Evolutionary conservation across 92 coral and sea anemone genomes (phyloP), one percentile per base, ranked within the genome.

Genomic region (Plumapathes pennacea): DNA sequence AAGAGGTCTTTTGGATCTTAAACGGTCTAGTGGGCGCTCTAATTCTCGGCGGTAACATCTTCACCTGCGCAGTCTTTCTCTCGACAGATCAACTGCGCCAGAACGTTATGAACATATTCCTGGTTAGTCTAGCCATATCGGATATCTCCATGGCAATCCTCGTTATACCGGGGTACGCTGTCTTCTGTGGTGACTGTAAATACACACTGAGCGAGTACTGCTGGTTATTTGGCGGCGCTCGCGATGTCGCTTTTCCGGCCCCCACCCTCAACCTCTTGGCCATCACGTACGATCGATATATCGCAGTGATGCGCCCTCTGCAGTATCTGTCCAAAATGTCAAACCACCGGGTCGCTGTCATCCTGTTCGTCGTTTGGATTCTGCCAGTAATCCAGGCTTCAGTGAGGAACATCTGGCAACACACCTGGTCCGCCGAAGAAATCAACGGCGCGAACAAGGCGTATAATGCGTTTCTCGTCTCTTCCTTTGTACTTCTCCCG

Each of bases 231-330:
- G 78, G 81, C 13, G 55, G 72, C 25, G 15, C 68, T 24, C 53
- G 80, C 3, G 85, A 72, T 36, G 48, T 62, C 5, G 74, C 80
- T 14, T 85, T 85, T 31, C 49, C 76, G 42, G 74, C 74, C 0
- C 67, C 84, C 1, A 62, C 72, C 9, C 46, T 85, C 50, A 85
- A 73, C 28, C 62, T 85, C 6, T 47, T 85, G 3, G 91, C 83
- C 10, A 85, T 85, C 8, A 67, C 91, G 2, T 85, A 73, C 31
- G 91, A 85, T 43, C 50, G 91, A 4, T 50, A 78, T 44, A 45
- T 62, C 0, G 91, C 91, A 1, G 86, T 85, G 3, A 66, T 85
- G 38, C 57, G 76, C 1, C 91, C 91, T 21, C 71, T 85, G 12
- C 45, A 49, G 29, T 85, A 85, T 42, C 57, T 46, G 9, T 57